These are phyloP conservation scores for Automeris io DNA, from an alignment of 2,888 invertebrate genomes.

Conservation along the genomic window DNA sequence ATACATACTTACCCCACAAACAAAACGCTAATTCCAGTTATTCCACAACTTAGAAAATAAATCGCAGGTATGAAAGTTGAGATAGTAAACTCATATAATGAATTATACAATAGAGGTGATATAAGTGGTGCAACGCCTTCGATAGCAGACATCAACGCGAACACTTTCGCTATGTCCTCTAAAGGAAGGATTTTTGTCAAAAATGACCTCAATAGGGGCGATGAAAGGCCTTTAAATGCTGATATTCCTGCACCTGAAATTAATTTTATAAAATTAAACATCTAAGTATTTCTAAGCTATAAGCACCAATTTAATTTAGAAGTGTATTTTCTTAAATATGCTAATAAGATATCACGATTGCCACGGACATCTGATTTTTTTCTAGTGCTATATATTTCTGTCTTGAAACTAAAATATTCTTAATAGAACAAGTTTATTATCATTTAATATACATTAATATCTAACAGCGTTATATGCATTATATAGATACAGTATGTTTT, in stretches of 20 bases:
- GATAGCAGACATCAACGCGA: conserved; percentile 80
- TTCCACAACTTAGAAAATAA: conserved; percentile 21
- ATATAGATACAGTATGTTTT: background rate
- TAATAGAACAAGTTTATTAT: too few species aligned
- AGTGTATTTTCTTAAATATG: too few species aligned
- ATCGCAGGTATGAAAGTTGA: conserved; percentile 65
- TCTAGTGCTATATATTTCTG: too few species aligned
- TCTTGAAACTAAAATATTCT: too few species aligned
- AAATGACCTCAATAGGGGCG: conserved; percentile 77
- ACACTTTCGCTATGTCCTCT: conserved; percentile 82
- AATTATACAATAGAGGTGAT: conserved; percentile 75
- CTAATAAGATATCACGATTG: too few species aligned
- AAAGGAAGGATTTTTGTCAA: conserved; percentile 78
- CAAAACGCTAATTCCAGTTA: conserved; percentile 11
- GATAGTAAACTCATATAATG: conserved; percentile 73
- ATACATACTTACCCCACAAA: conserved; percentile 16
- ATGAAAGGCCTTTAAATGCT: conserved; percentile 68
- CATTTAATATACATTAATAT: background rate
- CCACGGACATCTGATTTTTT: too few species aligned
- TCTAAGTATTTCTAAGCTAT: background rate
- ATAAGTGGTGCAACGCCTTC: conserved; percentile 79
- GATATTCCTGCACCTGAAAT: conserved; percentile 64
- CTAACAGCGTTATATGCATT: background rate
- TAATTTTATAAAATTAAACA: background rate
- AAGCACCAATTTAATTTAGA: too few species aligned